Evolutionary conservation across 2,888 invertebrate species (phyloP), one percentile per base, ranked within the genome.

Genomic region (Epinotia demarniana): DNA sequence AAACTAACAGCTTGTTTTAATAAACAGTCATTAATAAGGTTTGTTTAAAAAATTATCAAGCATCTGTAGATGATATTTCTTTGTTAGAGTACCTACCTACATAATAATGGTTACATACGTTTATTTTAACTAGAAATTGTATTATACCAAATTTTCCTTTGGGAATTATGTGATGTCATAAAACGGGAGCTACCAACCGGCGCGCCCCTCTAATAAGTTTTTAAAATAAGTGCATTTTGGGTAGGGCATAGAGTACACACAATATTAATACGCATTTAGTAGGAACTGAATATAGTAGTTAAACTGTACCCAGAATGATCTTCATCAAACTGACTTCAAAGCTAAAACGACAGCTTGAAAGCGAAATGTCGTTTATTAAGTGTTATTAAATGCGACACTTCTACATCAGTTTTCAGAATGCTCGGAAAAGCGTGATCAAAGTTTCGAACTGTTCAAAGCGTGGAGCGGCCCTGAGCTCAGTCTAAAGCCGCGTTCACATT

Each of bases 331-430:
- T 49, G 6, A 16, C 19, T 43, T 46, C 46, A 64, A 64, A 13
- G 49, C 12, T n/a, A 27, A 53, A 13, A 53, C 16, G 16, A 49
- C 49, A 39, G 19, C 11, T 72, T 58, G 57, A 64, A 43, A 64
- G 58, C 18, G 64, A 64, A 57, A 72, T 27, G 57, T 13, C 9
- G 49, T 60, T 61, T 16, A 57, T 46, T 27, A 16, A n/a, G 12
- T 66, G 73, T 61, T 60, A 60, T 67, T 64, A 72, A 23, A 43
- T 39, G 39, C 69, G 16, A 66, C 72, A 66, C 73, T 67, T 67
- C 60, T 61, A 73, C 49, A 61, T 63, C 71, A 63, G 39, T 13
- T 58, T 46, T 43, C 33, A 64, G 58, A 66, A 58, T 16, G 12
- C 16, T 49, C 16, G 66, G 49, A 58, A 72, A 58, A 64, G 64